A percentile compares a stretch with the other conserved stretches of the same genome.
These are phyloP conservation scores for Crenichthys baileyi DNA, from an alignment of 2,797 vertebrate genomes.

Conservation along the genomic window DNA sequence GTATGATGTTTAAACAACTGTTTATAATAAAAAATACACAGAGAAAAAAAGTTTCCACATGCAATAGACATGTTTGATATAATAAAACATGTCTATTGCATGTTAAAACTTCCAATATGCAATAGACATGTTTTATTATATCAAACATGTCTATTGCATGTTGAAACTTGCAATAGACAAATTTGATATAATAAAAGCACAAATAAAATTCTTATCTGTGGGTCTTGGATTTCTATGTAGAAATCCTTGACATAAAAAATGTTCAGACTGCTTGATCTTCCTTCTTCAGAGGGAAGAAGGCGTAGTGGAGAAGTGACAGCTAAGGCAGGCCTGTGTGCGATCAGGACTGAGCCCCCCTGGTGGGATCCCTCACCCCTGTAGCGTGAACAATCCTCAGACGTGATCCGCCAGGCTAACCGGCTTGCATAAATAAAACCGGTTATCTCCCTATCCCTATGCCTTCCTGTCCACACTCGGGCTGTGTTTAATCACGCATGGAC, in stretches of 20 bases:
- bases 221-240: constrained; percentile 26
- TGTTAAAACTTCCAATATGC: no score
- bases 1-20: constrained; percentile 1
- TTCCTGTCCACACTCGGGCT: constrained; percentile 71
- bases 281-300: constrained; percentile 53
- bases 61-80: background rate
- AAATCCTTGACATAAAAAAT: constrained; percentile 62
- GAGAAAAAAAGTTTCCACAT: background rate
- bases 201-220: constrained; percentile 6
- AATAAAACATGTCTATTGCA: no score
- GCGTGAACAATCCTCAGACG: constrained; percentile 81
- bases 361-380: constrained; percentile 78
- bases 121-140: no score
- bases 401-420: constrained; percentile 78
- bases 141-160: background rate
- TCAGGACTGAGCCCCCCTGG: constrained; percentile 76
- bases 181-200: background rate
- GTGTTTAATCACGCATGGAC: constrained; percentile 82
- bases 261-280: constrained; percentile 68
- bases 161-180: no score
- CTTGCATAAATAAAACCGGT: constrained; percentile 85
- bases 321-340: constrained; percentile 76
- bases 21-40: background rate
- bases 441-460: constrained; percentile 81
- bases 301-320: constrained; percentile 66